Base-by-base conservation (phyloP, 1,140 invertebrate genomes). In the Berghia stephanieae region DNA sequence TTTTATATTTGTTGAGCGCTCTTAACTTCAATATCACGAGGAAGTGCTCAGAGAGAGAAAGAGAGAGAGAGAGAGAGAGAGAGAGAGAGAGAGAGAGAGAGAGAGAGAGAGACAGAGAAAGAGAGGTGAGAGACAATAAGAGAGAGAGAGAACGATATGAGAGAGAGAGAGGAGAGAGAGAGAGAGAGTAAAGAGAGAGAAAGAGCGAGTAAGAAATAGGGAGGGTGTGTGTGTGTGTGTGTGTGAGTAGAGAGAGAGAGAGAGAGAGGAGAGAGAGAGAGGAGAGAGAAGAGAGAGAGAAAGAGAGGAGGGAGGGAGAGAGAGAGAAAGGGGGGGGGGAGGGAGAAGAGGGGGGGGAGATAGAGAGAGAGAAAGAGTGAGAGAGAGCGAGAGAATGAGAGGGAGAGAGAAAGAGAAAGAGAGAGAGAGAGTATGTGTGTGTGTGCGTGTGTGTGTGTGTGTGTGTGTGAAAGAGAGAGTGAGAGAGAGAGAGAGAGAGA, bases 401-500 rank as follows among this genome's bases (percentile, higher is more conserved):
- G 40, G 38, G 42, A 49, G 5, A 24, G 36, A 27, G 5, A 52
- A 34, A n/a, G 43, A 13, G n/a, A n/a, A n/a, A 49, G n/a, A n/a
- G n/a, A 13, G n/a, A 49, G n/a, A 49, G 13, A 49, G 46, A 49
- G 13, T n/a, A n/a, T n/a, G n/a, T n/a, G n/a, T n/a, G n/a, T n/a
- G n/a, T n/a, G n/a, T n/a, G n/a, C n/a, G n/a, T n/a, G n/a, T n/a
- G n/a, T n/a, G n/a, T n/a, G n/a, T n/a, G n/a, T n/a, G n/a, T n/a
- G n/a, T n/a, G n/a, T n/a, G n/a, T n/a, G n/a, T n/a, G n/a, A 72
- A 46, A 49, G 69, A 49, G 18, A 72, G 69, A 72, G 43, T 13
- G 69, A 72, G 43, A 72, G 69, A 72, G 4, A 72, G 69, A 72
- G 16, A 72, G 69, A 49, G 43, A 49, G 69, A 73, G 49, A 27